These are phyloP conservation scores for Eudemis profundana DNA, from an alignment of 2,888 invertebrate species.

Conservation along the genomic window DNA sequence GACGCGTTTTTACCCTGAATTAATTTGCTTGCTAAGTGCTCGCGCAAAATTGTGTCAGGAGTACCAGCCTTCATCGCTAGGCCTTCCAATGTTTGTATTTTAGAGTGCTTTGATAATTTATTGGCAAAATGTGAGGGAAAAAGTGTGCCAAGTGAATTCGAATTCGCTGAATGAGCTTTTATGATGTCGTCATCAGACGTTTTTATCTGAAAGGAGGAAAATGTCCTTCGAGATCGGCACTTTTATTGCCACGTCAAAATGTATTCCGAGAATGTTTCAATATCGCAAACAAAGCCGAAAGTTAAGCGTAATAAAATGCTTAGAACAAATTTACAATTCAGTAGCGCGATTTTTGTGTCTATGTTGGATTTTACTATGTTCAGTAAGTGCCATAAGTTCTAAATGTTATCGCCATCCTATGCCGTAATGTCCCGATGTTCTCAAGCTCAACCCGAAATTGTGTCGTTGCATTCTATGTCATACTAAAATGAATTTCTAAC, in stretches of 20 bases:
- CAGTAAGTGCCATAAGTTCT: conserved; percentile 6
- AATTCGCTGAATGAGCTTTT: conserved; percentile 39
- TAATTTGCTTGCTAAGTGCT: conserved; percentile 76
- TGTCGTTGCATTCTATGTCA: conserved; percentile 18
- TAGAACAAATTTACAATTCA: neutral
- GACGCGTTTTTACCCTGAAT: conserved; percentile 66
- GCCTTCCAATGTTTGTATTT: conserved; percentile 64
- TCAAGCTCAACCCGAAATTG: conserved; percentile 20
- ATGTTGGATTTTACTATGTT: conserved; percentile 16
- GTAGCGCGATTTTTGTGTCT: conserved; percentile 8
- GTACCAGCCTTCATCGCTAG: conserved; percentile 63
- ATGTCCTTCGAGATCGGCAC: conserved; percentile 14
- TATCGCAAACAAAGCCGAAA: conserved; percentile 12
- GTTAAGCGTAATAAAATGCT: conserved; percentile 8
- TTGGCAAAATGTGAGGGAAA: conserved; percentile 46
- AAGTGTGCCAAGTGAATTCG: conserved; percentile 42
- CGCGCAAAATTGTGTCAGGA: conserved; percentile 62
- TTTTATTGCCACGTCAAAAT: conserved; percentile 24
- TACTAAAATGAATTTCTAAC: neutral
- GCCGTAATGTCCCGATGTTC: conserved; percentile 6
- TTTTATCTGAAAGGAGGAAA: conserved; percentile 29
- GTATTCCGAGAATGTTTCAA: conserved; percentile 21
- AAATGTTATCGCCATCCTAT: conserved; percentile 9
- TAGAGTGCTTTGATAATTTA: conserved; percentile 58
- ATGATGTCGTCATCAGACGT: conserved; percentile 37